Percentiles rank a stretch among this genome's conserved stretches.
Conservation (phyloP, 2,888 invertebrate species). For the Hyposoter didymator region DNA sequence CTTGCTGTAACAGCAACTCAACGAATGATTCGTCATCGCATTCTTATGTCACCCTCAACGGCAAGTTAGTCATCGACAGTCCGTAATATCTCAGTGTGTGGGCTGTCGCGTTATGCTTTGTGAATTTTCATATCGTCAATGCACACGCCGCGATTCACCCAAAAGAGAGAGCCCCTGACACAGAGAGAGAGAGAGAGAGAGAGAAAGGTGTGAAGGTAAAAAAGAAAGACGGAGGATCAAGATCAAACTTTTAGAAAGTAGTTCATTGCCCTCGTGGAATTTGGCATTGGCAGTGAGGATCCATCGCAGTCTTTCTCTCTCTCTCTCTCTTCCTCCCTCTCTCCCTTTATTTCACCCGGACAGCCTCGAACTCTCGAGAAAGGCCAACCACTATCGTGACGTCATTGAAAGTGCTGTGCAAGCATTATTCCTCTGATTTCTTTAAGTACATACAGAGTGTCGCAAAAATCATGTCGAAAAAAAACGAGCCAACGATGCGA, state of each 20-base stretch:
- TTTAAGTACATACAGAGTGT: background rate
- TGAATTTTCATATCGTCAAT: slow-evolving; percentile 37
- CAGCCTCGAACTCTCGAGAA: slow-evolving; percentile 69
- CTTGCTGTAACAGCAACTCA: slow-evolving; percentile 4
- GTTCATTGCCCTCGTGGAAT: slow-evolving; percentile 79
- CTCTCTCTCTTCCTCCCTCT: slow-evolving; percentile 27
- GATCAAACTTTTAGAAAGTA: slow-evolving; percentile 74
- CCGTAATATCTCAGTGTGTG: slow-evolving; percentile 14
- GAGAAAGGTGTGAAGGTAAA: slow-evolving; percentile 19
- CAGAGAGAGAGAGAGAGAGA: background rate
- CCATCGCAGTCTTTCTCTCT: slow-evolving; percentile 48
- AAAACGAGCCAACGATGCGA: background rate
- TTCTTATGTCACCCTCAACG: slow-evolving; percentile 54
- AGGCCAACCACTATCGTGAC: slow-evolving; percentile 58
- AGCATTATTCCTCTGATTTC: slow-evolving; percentile 7
- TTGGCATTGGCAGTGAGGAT: slow-evolving; percentile 79
- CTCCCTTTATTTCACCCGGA: slow-evolving; percentile 20
- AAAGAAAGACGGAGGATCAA: slow-evolving; percentile 32
- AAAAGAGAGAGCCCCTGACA: background rate
- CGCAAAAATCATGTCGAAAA: background rate
- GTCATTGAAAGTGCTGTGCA: slow-evolving; percentile 18
- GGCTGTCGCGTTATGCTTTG: slow-evolving; percentile 20
- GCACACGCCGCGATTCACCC: background rate
- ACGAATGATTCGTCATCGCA: slow-evolving; percentile 35
- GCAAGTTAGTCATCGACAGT: slow-evolving; percentile 30